Evolutionary conservation across 2,797 vertebrate genomes (phyloP).

Genomic region (Synaphobranchus kaupii): DNA sequence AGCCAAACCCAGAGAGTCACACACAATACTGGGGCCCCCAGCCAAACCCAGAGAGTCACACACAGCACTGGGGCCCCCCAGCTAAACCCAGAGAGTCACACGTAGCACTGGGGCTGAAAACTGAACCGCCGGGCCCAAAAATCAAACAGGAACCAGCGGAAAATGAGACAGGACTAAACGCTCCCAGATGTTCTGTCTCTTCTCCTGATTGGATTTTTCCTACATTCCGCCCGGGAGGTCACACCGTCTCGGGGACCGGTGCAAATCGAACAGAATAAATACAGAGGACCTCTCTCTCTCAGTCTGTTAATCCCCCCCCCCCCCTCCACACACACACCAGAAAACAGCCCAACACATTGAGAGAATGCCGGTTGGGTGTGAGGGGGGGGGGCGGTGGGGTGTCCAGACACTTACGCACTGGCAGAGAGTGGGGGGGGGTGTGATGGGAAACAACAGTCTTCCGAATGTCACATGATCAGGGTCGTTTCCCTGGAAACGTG

Average conservation of each 20-base stretch:
- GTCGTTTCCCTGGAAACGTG: conserved; percentile 59
- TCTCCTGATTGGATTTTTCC: conserved; percentile 26
- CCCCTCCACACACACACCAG: not conserved
- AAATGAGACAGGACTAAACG: conserved; percentile 65
- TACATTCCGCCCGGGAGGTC: conserved; percentile 42
- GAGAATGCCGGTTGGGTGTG: not conserved
- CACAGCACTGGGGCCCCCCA: no score
- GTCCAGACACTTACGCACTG: conserved; percentile 37
- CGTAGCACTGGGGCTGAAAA: conserved; percentile 56
- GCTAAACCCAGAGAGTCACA: conserved; percentile 56
- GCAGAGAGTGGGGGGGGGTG: conserved; percentile 54
- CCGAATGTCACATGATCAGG: conserved; percentile 68
- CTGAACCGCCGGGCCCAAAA: conserved; percentile 49
- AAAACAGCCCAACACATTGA: conserved; percentile 46
- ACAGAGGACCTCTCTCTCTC: conserved; percentile 53
- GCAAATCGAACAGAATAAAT: conserved; percentile 62
- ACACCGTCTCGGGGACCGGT: not conserved
- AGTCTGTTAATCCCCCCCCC: conserved; percentile 50
- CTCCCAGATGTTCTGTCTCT: conserved; percentile 69
- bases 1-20: conserved; percentile 62
- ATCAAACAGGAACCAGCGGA: conserved; percentile 69
- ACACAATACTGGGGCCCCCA: conserved; percentile 57
- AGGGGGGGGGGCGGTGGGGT: no score
- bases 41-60: conserved; percentile 39
- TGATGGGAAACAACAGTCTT: conserved; percentile 76